phyloP scores from a whole-genome alignment of 2,113 vertebrate species.

The Petrocephalus microphthalmus region DNA sequence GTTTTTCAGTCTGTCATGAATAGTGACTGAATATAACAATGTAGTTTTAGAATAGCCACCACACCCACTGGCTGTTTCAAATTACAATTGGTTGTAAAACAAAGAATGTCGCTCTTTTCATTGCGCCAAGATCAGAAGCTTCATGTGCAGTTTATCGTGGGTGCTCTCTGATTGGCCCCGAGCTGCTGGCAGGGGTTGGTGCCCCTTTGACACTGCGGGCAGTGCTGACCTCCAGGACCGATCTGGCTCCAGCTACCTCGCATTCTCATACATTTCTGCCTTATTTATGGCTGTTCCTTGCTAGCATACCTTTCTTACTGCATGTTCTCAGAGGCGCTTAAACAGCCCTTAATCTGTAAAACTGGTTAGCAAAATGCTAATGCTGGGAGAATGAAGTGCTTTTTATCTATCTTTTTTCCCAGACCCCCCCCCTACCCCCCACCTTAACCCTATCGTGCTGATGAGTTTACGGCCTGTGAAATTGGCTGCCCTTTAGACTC shows the following conservation, averaged over 20 bases:
- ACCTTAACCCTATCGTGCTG: background rate
- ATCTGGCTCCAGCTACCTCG: background rate
- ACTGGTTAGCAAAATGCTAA: background rate
- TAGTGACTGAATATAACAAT: conserved; percentile 4
- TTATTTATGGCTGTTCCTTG: background rate
- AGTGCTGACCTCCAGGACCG: background rate
- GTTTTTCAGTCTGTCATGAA: background rate
- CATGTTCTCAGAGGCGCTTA: background rate
- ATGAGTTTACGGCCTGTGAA: conserved; percentile 6
- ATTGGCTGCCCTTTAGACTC: background rate
- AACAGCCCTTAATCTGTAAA: background rate
- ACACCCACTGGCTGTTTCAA: background rate
- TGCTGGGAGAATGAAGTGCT: background rate
- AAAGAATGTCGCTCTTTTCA: background rate
- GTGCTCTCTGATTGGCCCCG: background rate
- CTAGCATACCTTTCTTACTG: background rate
- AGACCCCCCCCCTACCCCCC: too few relatives aligned
- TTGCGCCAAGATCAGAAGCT: background rate
- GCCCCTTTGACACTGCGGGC: background rate
- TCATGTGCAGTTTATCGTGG: background rate
- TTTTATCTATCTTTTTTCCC: background rate
- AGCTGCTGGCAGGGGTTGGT: background rate
- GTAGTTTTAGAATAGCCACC: background rate
- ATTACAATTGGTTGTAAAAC: background rate
- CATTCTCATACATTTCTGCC: background rate